These are phyloP conservation scores for Spheniscus humboldti DNA, from an alignment of 2,797 vertebrate genomes.

Conservation along the genomic window DNA sequence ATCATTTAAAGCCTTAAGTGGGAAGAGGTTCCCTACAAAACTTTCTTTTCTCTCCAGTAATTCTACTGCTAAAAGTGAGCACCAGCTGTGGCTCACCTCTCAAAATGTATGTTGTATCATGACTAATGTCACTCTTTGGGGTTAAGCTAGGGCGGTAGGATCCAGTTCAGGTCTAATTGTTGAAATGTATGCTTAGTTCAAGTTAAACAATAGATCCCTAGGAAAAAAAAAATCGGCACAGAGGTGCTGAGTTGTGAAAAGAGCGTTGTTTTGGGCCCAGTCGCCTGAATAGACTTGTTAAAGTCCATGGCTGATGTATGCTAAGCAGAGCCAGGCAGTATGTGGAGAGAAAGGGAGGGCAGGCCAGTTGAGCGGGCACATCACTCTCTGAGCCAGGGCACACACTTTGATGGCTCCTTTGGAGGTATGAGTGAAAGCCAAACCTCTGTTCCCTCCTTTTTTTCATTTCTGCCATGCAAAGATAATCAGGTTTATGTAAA, in stretches of 20 bases:
- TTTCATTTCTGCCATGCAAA: constrained; percentile 97
- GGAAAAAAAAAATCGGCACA: constrained; percentile 77
- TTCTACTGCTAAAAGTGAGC: not conserved
- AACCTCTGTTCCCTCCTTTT: constrained; percentile 78
- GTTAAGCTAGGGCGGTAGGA: constrained; percentile 74
- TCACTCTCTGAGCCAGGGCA: constrained; percentile 78
- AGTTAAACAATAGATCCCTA: constrained; percentile 80
- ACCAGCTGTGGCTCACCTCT: constrained; percentile 3
- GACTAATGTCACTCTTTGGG: constrained; percentile 75
- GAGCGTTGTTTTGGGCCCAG: constrained; percentile 80
- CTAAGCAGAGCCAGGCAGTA: constrained; percentile 79
- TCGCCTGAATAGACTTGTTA: constrained; percentile 94
- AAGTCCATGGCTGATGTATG: constrained; percentile 88
- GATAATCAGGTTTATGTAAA: constrained; percentile 99
- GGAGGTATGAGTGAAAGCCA: constrained; percentile 85
- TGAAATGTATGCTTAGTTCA: constrained; percentile 78
- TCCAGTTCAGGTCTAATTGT: constrained; percentile 73
- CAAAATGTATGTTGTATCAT: constrained; percentile 57
- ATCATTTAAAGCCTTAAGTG: not conserved
- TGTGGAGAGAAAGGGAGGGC: constrained; percentile 76
- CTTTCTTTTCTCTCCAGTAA: not conserved
- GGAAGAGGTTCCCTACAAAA: not conserved
- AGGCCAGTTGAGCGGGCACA: constrained; percentile 81
- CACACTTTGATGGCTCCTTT: constrained; percentile 87
- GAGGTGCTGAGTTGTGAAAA: constrained; percentile 84